These are phyloP conservation scores for Danio albolineatus DNA, from an alignment of 2,797 vertebrate genomes.

Conservation along the genomic window DNA sequence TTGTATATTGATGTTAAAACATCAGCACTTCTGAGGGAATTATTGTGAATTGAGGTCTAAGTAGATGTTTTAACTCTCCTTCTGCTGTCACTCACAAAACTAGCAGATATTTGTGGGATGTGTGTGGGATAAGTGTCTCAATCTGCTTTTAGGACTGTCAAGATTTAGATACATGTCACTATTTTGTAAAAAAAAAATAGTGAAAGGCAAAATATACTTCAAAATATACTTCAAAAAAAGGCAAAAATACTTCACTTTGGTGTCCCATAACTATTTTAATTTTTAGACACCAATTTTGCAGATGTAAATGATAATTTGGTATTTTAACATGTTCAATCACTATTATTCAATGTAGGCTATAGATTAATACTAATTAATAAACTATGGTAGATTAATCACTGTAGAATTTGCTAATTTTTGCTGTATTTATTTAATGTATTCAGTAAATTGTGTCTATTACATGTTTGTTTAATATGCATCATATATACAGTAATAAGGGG, in stretches of 20 bases:
- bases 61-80: background rate
- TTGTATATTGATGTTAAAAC: background rate
- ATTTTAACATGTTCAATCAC: too few relatives aligned
- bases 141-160: background rate
- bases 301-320: background rate
- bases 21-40: background rate
- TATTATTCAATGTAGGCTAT: too few relatives aligned
- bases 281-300: background rate
- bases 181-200: too few relatives aligned
- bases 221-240: too few relatives aligned
- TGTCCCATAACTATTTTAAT: background rate
- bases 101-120: background rate
- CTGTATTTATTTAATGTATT: too few relatives aligned
- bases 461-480: too few relatives aligned
- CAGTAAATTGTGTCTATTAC: too few relatives aligned
- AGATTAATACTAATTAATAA: too few relatives aligned
- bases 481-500: too few relatives aligned
- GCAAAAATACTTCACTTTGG: background rate
- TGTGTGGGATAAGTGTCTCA: background rate
- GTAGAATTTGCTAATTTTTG: too few relatives aligned
- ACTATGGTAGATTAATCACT: too few relatives aligned
- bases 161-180: background rate
- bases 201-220: too few relatives aligned
- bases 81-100: background rate
- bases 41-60: constrained; percentile 18